These are phyloP conservation scores for Meles meles DNA, from an alignment of 2,113 vertebrate genomes.

Conservation along the genomic window DNA sequence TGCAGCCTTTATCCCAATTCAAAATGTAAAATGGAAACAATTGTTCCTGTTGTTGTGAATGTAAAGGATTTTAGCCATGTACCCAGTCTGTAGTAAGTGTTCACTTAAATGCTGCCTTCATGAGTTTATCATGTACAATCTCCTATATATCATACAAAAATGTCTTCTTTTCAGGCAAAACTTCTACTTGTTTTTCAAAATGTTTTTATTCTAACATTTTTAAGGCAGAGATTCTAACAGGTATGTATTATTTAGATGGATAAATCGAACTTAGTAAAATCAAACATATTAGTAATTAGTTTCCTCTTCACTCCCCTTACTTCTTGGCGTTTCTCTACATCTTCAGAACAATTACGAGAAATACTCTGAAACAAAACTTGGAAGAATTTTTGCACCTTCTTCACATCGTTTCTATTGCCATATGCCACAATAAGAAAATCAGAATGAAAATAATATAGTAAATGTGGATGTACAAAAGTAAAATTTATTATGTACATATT, in stretches of 20 bases:
- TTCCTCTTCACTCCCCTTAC: background rate
- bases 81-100: background rate
- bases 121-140: background rate
- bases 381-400: background rate
- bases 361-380: background rate
- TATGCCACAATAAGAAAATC: background rate
- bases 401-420: background rate
- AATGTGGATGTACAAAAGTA: background rate
- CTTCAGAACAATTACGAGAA: background rate
- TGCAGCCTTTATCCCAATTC: background rate
- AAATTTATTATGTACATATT: background rate
- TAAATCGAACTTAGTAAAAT: background rate
- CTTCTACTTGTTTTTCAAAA: background rate
- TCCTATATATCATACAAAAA: background rate
- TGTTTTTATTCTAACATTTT: background rate
- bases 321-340: background rate
- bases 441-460: background rate
- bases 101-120: background rate
- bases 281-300: background rate
- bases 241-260: background rate
- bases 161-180: background rate
- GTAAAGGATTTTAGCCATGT: background rate
- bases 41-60: background rate
- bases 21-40: background rate
- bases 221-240: background rate